phyloP scores from a whole-genome alignment of 2,113 vertebrate species.

The Sitta europaea region DNA sequence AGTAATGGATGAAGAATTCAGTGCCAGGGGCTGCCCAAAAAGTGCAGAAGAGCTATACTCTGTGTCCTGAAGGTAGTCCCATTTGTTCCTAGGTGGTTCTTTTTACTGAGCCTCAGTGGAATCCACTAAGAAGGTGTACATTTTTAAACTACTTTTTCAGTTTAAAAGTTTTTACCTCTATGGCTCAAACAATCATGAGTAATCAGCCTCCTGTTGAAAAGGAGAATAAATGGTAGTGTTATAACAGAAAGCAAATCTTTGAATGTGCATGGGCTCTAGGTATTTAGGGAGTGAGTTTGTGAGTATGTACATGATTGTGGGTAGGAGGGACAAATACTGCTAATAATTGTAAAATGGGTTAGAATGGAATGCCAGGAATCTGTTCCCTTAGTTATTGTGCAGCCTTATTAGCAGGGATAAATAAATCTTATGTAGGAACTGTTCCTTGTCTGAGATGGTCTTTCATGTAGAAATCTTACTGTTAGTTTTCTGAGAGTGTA shows the following conservation, averaged over 20 bases:
- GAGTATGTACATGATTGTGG: neutral
- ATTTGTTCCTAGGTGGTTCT: neutral
- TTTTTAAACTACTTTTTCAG: neutral
- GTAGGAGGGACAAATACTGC: neutral
- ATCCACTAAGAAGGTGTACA: neutral
- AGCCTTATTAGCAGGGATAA: neutral
- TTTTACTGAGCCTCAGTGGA: neutral
- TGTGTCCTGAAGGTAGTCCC: neutral
- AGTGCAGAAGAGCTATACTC: neutral
- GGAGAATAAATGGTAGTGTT: neutral
- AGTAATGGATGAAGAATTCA: neutral
- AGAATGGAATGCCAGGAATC: neutral
- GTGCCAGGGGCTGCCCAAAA: neutral
- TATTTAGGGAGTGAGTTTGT: neutral
- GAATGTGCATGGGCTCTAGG: neutral
- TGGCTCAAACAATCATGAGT: neutral
- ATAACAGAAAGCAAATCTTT: neutral
- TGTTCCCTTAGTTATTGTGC: neutral
- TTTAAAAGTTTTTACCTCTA: neutral
- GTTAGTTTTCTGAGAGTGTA: neutral
- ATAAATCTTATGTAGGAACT: neutral
- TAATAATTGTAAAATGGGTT: neutral
- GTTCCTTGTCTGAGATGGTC: neutral
- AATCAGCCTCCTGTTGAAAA: neutral
- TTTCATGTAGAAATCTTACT: neutral